Conservation (phyloP, 2,888 invertebrate species). For the Rugalucina vietnamica region DNA sequence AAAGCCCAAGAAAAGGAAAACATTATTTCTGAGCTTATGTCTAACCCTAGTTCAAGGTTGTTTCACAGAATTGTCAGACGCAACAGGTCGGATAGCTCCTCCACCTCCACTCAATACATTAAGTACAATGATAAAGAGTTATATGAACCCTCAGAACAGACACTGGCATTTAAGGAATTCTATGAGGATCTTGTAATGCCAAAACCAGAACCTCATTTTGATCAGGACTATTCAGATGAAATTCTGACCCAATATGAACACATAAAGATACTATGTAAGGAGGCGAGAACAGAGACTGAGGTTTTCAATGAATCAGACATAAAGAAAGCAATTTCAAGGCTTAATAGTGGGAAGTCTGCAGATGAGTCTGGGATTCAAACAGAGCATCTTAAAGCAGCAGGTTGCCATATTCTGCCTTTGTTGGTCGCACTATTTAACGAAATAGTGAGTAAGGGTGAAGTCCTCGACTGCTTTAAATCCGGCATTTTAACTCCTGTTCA, state of each 20-base stretch:
- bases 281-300: not conserved
- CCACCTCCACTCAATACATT: not conserved
- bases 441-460: not conserved
- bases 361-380: not conserved
- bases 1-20: slow-evolving; percentile 7
- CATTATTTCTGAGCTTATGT: not conserved
- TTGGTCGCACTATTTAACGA: not conserved
- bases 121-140: not conserved
- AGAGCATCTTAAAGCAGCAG: not conserved
- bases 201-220: not conserved
- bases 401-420: not conserved
- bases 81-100: not conserved
- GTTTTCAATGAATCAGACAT: not conserved
- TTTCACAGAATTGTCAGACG: not conserved
- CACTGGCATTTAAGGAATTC: not conserved
- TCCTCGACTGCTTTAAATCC: not conserved
- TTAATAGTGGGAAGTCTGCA: not conserved
- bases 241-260: not conserved
- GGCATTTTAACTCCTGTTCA: not conserved
- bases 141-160: not conserved
- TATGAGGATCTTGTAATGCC: not conserved
- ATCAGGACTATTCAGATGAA: not conserved
- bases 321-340: not conserved
- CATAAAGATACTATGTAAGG: not conserved
- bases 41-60: not conserved